Evolutionary conservation across 2,113 vertebrate species (phyloP).

Genomic region (Pomatostomus ruficeps): DNA sequence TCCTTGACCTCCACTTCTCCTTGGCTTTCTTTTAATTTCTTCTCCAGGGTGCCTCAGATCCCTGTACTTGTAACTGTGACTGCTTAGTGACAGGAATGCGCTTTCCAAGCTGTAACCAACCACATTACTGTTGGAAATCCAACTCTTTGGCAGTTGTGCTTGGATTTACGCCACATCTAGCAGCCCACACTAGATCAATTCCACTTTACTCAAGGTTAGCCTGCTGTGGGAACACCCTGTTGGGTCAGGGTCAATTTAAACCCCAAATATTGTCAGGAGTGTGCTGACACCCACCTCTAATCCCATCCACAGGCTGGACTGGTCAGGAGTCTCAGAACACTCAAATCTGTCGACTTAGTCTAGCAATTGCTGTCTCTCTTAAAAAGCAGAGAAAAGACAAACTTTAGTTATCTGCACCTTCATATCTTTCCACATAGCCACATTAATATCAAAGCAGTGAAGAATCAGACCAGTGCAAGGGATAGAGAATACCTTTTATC

Average conservation of each 20-base stretch:
- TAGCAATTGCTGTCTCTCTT: neutral
- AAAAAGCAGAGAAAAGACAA: neutral
- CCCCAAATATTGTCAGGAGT: neutral
- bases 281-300: neutral
- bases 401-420: neutral
- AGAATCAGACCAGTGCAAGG: neutral
- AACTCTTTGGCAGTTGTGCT: neutral
- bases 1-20: neutral
- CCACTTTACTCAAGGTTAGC: neutral
- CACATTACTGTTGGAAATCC: neutral
- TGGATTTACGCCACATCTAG: neutral
- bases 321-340: neutral
- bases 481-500: neutral
- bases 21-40: neutral
- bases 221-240: neutral
- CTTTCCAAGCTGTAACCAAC: neutral
- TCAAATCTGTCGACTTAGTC: neutral
- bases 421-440: fast-evolving
- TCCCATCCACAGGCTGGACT: neutral
- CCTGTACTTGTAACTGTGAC: neutral
- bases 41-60: neutral
- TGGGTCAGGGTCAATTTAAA: neutral
- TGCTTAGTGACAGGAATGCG: neutral
- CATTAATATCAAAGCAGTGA: neutral
- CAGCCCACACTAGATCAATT: neutral